phyloP scores from a whole-genome alignment of 2,113 vertebrate genomes.

The Tupaia chinensis region DNA sequence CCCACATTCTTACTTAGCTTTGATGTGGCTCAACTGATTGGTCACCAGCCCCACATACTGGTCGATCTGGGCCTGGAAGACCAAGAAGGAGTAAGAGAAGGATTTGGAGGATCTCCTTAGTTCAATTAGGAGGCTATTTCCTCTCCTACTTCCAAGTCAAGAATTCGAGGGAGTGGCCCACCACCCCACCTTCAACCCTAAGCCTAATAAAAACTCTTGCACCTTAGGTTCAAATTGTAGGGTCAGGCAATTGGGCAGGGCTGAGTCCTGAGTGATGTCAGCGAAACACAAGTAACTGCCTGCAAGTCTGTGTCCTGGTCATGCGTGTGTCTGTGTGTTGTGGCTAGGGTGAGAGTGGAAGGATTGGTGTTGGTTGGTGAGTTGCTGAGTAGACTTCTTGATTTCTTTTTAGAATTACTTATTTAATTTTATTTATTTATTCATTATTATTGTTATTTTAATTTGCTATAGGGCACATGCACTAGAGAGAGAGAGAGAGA shows the following conservation, averaged over 20 bases:
- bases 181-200: neutral
- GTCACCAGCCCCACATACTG: slow-evolving; percentile 87
- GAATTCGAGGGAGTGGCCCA: neutral
- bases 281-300: neutral
- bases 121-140: neutral
- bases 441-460: too few species aligned
- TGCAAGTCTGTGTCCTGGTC: neutral
- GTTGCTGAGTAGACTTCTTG: neutral
- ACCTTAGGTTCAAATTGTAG: neutral
- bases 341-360: neutral
- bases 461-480: too few species aligned
- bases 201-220: neutral
- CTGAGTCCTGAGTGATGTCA: neutral
- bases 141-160: neutral
- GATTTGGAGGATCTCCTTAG: neutral
- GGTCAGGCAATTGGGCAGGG: neutral
- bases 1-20: slow-evolving; percentile 91
- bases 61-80: slow-evolving; percentile 91
- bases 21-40: slow-evolving; percentile 88
- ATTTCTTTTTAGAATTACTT: too few species aligned
- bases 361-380: neutral
- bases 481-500: too few species aligned
- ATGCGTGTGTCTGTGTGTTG: neutral
- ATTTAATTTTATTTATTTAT: too few species aligned
- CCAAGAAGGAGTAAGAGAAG: neutral